A percentile compares a stretch with the other conserved stretches of the same genome.
phyloP scores from a whole-genome alignment of 2,113 vertebrate species.

The Zapus hudsonius region DNA sequence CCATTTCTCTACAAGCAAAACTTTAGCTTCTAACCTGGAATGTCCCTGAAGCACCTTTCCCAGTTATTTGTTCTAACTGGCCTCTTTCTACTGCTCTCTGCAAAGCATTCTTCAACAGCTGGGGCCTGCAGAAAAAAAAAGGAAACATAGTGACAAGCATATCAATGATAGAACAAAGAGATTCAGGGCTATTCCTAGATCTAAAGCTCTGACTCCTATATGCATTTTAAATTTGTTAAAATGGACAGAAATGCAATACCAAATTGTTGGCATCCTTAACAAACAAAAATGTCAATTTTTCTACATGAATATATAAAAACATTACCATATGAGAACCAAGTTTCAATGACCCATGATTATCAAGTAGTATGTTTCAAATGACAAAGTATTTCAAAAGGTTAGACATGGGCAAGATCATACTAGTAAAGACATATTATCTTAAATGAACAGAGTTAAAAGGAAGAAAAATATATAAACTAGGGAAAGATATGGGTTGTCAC shows the following conservation, averaged over 20 bases:
- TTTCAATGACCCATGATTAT: constrained; percentile 6
- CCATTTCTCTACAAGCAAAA: constrained; percentile 6
- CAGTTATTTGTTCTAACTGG: constrained; percentile 97
- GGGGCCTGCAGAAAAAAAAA: constrained; percentile 88
- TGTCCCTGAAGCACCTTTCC: constrained; percentile 96
- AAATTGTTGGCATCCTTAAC: not conserved
- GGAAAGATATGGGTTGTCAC: not conserved
- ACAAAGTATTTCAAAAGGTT: not conserved
- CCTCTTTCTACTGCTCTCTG: constrained; percentile 96
- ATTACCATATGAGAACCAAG: not conserved
- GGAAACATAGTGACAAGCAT: constrained; percentile 61
- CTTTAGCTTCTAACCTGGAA: constrained; percentile 92
- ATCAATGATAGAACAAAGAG: constrained; percentile 56
- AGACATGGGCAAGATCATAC: not conserved
- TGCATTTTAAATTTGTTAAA: constrained; percentile 19
- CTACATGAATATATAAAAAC: not conserved
- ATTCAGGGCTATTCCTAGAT: not conserved
- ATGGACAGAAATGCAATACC: not conserved
- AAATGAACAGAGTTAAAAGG: too few relatives aligned
- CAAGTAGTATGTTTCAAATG: not conserved
- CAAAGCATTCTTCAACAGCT: constrained; percentile 95
- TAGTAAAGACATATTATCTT: not conserved
- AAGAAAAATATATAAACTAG: not conserved
- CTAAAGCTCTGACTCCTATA: constrained; percentile 34
- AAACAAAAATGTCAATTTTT: not conserved